Evolutionary conservation across 2,797 vertebrate genomes (phyloP), one percentile per base, ranked within the genome.

Genomic region (Muraenolepis orangiensis): DNA sequence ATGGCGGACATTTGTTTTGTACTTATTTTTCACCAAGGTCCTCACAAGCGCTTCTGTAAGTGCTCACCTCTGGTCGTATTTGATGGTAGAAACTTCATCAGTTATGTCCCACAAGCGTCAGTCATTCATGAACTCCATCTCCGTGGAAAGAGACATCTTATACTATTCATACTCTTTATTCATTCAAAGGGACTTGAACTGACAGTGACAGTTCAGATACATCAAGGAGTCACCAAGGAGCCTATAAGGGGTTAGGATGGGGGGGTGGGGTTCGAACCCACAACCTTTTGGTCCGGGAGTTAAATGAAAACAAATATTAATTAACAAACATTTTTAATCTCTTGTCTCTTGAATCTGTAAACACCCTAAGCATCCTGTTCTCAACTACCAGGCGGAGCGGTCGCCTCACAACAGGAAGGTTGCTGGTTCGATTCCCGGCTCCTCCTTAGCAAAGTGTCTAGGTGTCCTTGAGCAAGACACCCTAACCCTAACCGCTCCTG

Each of bases 21-120:
- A 3, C 3, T 61, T 61, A 7, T 61, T 61, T 61, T 23, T 61
- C n/a, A 1, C 51, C 82, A 82, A 85, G 72, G 84, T 79, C 77
- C 86, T 87, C 82, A 80, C 82, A 81, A 86, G 85, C 80, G 83
- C 84, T 87, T 87, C 51, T 74, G 66, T 82, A n/a, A 61, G n/a
- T 10, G n/a, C 51, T 61, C 51, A 23, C n/a, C 51, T 61, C 1
- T 61, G n/a, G n/a, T 61, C 5, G n/a, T 23, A 61, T 23, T 23
- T 11, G 51, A 8, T 61, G 51, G 1, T 61, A 61, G 51, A 61
- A 61, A 61, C 51, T 61, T 61, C n/a, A 1, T n/a, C n/a, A 23
- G n/a, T 26, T 61, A 11, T 61, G 51, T 61, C n/a, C 1, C 23
- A 61, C 20, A 61, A 23, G 20, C 46, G 6, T 46, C 16, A 38